These are phyloP conservation scores for Anneissia japonica DNA, from an alignment of 35 echinoderm and acorn worm species.

Conservation along the genomic window DNA sequence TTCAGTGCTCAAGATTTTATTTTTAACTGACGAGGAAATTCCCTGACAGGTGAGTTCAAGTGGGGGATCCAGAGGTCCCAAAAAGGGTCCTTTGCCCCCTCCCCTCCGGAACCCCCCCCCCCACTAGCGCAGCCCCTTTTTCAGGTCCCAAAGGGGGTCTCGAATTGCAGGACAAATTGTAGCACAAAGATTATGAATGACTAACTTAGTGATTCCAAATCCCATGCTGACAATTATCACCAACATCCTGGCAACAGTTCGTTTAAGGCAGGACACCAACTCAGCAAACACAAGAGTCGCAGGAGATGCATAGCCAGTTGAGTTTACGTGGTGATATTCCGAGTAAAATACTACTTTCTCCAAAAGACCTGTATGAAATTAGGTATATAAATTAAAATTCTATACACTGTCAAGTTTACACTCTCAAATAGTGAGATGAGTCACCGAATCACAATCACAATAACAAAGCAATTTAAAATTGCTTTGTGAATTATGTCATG, in stretches of 20 bases:
- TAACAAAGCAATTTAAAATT: background rate
- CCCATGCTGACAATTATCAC: constrained; percentile 88
- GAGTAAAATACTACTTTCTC: constrained; percentile 91
- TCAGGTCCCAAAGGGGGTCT: background rate
- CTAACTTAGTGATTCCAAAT: constrained; percentile 85
- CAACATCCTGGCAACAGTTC: constrained; percentile 77
- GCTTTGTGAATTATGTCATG: background rate
- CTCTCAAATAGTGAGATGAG: background rate
- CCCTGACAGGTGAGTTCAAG: too few relatives aligned
- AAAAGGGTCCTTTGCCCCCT: too few relatives aligned
- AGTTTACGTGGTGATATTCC: constrained; percentile 77
- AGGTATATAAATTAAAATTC: background rate
- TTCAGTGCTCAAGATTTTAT: too few relatives aligned
- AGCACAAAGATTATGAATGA: background rate
- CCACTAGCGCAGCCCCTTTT: too few relatives aligned
- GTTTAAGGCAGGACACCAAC: constrained; percentile 57
- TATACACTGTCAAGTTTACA: background rate
- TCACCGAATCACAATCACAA: background rate
- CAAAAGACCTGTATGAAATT: constrained; percentile 50
- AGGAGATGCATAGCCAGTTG: constrained; percentile 19
- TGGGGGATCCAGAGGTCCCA: too few relatives aligned
- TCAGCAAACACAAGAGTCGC: constrained; percentile 64
- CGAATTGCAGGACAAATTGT: background rate
- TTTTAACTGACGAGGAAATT: too few relatives aligned
- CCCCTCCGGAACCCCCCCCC: too few relatives aligned